Evolutionary conservation across 2,888 invertebrate genomes (phyloP), one percentile per base, ranked within the genome.

Genomic region (Parnassius mnemosyne): DNA sequence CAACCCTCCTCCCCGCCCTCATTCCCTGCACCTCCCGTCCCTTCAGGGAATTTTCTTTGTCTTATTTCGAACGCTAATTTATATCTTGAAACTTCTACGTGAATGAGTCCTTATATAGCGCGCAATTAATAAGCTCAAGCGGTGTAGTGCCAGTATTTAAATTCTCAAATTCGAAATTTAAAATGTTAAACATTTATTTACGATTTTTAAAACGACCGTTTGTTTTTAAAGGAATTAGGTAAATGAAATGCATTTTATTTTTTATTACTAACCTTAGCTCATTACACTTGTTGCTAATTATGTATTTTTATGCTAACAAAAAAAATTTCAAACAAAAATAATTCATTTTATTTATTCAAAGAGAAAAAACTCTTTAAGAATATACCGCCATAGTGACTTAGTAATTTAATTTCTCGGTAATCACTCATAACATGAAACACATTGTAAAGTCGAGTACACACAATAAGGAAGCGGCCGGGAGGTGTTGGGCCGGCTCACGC

Each of bases 391-490:
- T 10, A 16, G 13, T 12, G 51, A 3, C 51, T 1, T 20, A 10
- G 10, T 10, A 3, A 16, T 9, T 42, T 53, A n/a, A 9, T 11
- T 41, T 58, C 13, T 10, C 47, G 42, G 43, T 25, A 3, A 43
- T 42, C 53, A 54, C 56, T 60, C 12, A 41, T 64, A 9, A 63
- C 62, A 73, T 74, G 63, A 5, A 63, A 70, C 76, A 69, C 53
- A 62, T 55, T 51, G 56, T 73, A 74, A 79, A 77, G 81, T 71
- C 77, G 78, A 78, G 81, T 81, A 78, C 78, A 82, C 80, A 83
- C 81, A 84, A 85, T 80, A 82, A 80, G 83, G 77, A 82, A 83
- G 82, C 77, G 74, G 78, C 78, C 76, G 77, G 79, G 83, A 84
- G 87, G 87, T 87, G 87, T 84, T 81, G 78, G 77, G 76, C 73